Evolutionary conservation across 2,113 vertebrate genomes (phyloP).

Genomic region (Hippocampus barbouri): DNA sequence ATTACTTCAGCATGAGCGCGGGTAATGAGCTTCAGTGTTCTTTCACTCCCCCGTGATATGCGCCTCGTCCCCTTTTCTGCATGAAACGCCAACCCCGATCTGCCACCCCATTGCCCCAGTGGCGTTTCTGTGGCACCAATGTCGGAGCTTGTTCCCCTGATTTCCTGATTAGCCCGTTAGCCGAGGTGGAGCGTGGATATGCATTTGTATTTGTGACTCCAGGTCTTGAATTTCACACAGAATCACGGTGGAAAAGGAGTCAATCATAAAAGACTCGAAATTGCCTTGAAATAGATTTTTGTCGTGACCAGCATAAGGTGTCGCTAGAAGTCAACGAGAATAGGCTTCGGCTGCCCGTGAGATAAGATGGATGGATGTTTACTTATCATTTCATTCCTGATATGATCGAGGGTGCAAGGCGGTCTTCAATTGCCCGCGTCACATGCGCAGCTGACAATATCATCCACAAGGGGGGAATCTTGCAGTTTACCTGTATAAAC

Average conservation of each 20-base stretch:
- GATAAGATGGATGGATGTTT: too few relatives aligned
- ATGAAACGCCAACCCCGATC: constrained; percentile 17
- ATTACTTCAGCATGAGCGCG: constrained; percentile 75
- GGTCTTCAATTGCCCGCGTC: too few relatives aligned
- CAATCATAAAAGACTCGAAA: background rate
- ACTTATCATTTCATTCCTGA: too few relatives aligned
- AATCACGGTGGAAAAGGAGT: background rate
- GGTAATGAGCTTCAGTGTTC: constrained; percentile 67
- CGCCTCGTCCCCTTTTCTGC: constrained; percentile 22
- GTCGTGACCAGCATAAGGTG: background rate
- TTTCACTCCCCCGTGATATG: constrained; percentile 42
- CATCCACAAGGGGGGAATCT: too few relatives aligned
- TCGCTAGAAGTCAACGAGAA: too few relatives aligned
- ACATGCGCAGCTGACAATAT: too few relatives aligned
- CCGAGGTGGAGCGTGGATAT: constrained; percentile 18
- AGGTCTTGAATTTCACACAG: background rate
- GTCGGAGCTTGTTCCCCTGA: constrained; percentile 54
- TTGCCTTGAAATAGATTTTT: too few relatives aligned
- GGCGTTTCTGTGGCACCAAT: constrained; percentile 13
- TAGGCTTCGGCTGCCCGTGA: too few relatives aligned
- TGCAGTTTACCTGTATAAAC: too few relatives aligned
- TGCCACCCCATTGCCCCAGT: constrained; percentile 12
- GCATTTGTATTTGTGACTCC: constrained; percentile 21
- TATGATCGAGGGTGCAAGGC: too few relatives aligned
- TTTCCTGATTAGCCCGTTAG: constrained; percentile 70